Evolutionary conservation across 1,140 invertebrate species (phyloP), one percentile per base, ranked within the genome.

Genomic region (Bemisia tabaci): DNA sequence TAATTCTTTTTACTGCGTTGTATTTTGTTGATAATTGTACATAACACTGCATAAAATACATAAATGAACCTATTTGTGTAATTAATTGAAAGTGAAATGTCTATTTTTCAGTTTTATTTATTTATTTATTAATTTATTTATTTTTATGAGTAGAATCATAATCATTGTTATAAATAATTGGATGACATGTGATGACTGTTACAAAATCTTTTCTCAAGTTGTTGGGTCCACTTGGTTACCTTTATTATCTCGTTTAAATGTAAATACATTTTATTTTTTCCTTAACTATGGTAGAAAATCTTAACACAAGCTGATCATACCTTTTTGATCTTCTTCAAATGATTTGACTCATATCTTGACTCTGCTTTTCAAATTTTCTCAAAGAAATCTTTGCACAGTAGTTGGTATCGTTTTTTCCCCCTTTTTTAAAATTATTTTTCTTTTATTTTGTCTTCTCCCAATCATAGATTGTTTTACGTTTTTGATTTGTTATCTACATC

Each of bases 121-220:
- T 48, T 48, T 48, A 48, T 48, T 48, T 48, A 48, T 48, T 48
- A 48, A 48, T 48, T 48, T 48, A 48, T 48, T 48, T 48, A 48
- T 48, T 48, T 48, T 48, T 48, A 48, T 48, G 33, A 48, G 5
- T 48, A 48, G 33, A 17, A 5, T 48, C 17, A 17, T 48, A 48
- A 48, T 48, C 33, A 48, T 48, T 48, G 33, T 48, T 48, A 48
- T 48, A 48, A 48, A 48, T 48, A 48, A 48, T 48, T 9, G 33
- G 33, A 48, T 48, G 33, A 48, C 33, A 48, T 48, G 33, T 48
- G 33, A 48, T 48, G 33, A 48, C 17, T 48, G 33, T 48, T 48
- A 48, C 33, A 48, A 48, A 48, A 48, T 48, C 33, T 17, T 48
- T 48, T 48, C 33, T 48, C 33, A 48, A 17, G 17, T 48, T 48